Conservation (phyloP, 2,113 vertebrate genomes). For the Semicossyphus pulcher region DNA sequence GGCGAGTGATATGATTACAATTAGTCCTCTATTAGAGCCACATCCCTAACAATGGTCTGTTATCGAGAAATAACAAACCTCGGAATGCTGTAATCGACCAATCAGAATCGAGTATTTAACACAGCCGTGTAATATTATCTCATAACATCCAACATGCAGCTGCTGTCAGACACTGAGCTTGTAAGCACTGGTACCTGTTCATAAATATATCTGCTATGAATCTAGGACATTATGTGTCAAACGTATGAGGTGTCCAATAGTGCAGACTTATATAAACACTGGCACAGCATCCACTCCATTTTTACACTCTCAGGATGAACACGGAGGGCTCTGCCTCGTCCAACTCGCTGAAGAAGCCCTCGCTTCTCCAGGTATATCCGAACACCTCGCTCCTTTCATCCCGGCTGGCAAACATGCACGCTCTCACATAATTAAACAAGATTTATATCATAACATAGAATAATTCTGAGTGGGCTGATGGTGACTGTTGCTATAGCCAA, state of each 20-base stretch:
- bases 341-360: conserved; percentile 16
- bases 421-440: conserved; percentile 66
- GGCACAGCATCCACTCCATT: conserved; percentile 21
- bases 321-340: neutral
- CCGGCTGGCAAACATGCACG: conserved; percentile 49
- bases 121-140: no score
- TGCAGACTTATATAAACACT: conserved; percentile 45
- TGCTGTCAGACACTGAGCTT: conserved; percentile 16
- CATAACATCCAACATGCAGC: neutral
- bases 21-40: no score
- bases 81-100: no score
- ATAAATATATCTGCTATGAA: conserved; percentile 36
- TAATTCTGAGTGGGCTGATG: conserved; percentile 74
- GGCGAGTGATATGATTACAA: no score
- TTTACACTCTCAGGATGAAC: conserved; percentile 38
- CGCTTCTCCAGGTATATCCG: conserved; percentile 56
- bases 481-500: conserved; percentile 45
- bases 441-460: conserved; percentile 75
- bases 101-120: no score
- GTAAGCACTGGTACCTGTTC: neutral
- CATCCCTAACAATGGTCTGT: no score
- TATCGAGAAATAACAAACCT: no score
- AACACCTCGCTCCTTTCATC: conserved; percentile 67
- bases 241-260: neutral
- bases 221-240: conserved; percentile 50